These are phyloP conservation scores for Cydia strobilella DNA, from an alignment of 1,140 invertebrate species.

Conservation along the genomic window DNA sequence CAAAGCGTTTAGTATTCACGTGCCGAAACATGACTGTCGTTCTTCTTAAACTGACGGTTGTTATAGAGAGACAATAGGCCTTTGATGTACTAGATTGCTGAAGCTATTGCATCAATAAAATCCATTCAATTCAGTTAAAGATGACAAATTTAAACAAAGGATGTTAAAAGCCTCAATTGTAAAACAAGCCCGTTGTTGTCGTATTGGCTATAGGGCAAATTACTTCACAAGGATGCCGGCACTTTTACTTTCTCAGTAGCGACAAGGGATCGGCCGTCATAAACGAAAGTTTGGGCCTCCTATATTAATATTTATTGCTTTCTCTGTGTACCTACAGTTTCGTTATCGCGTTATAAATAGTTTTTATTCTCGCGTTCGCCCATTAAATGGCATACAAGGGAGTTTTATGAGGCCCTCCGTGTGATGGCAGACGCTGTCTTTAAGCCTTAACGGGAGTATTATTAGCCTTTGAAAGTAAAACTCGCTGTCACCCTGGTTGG, in stretches of 20 bases:
- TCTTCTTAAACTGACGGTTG: neutral
- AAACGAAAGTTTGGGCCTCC: slow-evolving; percentile 56
- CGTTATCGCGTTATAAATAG: slow-evolving; percentile 70
- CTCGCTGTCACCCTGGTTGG: slow-evolving; percentile 39
- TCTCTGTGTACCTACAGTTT: slow-evolving; percentile 64
- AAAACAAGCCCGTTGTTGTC: slow-evolving; percentile 38
- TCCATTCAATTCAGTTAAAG: slow-evolving; percentile 7
- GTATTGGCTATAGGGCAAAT: slow-evolving; percentile 51
- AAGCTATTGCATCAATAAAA: neutral
- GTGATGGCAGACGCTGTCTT: slow-evolving; percentile 48
- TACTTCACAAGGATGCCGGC: slow-evolving; percentile 48
- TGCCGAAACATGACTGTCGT: neutral
- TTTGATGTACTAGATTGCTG: neutral
- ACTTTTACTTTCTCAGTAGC: slow-evolving; percentile 46
- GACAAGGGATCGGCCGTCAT: slow-evolving; percentile 53
- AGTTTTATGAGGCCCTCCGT: slow-evolving; percentile 57
- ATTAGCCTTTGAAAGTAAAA: slow-evolving; percentile 42
- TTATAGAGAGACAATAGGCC: neutral
- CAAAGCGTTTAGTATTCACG: slow-evolving; percentile 5
- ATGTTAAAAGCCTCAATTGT: neutral
- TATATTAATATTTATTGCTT: slow-evolving; percentile 76
- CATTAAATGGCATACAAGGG: slow-evolving; percentile 66
- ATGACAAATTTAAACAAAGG: neutral
- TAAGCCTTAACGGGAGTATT: slow-evolving; percentile 48
- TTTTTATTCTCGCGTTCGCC: slow-evolving; percentile 63